Conservation (phyloP, 2,888 invertebrate species). For the Frankliniella intonsa region DNA sequence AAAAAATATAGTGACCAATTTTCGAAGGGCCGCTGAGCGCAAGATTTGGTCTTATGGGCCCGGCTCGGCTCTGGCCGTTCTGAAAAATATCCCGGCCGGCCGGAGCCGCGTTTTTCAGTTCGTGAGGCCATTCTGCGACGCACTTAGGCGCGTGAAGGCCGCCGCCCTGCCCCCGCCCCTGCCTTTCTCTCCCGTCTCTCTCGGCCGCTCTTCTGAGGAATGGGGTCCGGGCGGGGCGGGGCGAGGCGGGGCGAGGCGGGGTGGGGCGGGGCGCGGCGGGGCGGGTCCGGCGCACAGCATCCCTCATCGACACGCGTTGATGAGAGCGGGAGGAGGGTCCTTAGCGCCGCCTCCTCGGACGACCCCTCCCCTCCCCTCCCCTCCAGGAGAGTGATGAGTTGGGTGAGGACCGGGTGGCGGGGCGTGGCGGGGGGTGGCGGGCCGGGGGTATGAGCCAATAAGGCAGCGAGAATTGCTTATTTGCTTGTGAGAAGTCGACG, state of each 20-base stretch:
- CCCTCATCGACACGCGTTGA: too few species aligned
- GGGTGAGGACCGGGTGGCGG: neutral
- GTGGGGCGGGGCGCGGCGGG: neutral
- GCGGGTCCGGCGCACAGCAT: too few species aligned
- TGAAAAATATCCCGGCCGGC: too few species aligned
- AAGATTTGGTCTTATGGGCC: too few species aligned
- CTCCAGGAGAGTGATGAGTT: neutral
- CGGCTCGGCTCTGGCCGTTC: too few species aligned
- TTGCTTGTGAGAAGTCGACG: constrained; percentile 10
- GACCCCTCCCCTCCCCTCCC: too few species aligned
- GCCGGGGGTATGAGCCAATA: neutral
- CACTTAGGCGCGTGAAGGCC: neutral
- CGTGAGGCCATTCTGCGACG: too few species aligned
- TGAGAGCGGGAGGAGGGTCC: too few species aligned
- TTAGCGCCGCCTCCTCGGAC: too few species aligned
- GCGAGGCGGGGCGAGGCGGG: neutral
- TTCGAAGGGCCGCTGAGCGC: too few species aligned
- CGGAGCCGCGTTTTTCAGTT: too few species aligned
- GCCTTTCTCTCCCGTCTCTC: neutral
- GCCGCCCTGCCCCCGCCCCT: neutral
- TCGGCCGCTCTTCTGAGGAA: neutral
- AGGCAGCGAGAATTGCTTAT: constrained; percentile 21
- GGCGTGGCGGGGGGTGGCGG: neutral
- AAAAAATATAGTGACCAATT: too few species aligned
- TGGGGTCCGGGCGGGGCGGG: neutral